Percentiles rank a stretch among this genome's conserved stretches.
Conservation (phyloP, 2,113 vertebrate species). For the Melanotaenia duboulayi region DNA sequence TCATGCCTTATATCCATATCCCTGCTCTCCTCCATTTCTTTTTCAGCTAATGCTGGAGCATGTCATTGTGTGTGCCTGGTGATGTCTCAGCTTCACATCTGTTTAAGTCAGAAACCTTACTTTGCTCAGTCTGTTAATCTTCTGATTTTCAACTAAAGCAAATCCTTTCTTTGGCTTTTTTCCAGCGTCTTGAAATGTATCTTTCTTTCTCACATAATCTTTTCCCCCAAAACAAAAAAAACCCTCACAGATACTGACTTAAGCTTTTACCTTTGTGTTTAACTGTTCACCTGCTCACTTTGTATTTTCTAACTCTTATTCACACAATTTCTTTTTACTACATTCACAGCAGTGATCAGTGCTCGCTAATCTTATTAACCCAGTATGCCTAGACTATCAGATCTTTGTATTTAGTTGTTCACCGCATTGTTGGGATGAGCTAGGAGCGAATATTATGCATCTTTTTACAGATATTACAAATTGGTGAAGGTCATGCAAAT, state of each 20-base stretch:
- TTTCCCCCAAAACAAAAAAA: slow-evolving; percentile 32
- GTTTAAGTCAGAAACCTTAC: slow-evolving; percentile 53
- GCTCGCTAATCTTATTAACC: slow-evolving; percentile 40
- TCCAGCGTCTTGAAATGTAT: slow-evolving; percentile 45
- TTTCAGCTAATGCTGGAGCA: slow-evolving; percentile 34
- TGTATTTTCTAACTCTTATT: not conserved
- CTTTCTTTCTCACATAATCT: slow-evolving; percentile 34
- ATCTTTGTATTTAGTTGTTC: slow-evolving; percentile 20
- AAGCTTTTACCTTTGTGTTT: slow-evolving; percentile 61
- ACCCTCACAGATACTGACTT: slow-evolving; percentile 47
- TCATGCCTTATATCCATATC: slow-evolving; percentile 42
- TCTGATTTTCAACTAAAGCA: slow-evolving; percentile 63
- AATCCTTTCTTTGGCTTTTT: slow-evolving; percentile 53
- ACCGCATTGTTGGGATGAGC: slow-evolving; percentile 16
- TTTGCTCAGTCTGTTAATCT: slow-evolving; percentile 62
- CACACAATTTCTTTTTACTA: not conserved
- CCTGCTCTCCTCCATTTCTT: slow-evolving; percentile 14
- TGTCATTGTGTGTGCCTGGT: slow-evolving; percentile 27
- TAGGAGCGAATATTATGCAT: not conserved
- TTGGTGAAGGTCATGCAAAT: not conserved
- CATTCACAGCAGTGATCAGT: slow-evolving; percentile 27
- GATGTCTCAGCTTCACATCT: slow-evolving; percentile 48
- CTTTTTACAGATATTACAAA: slow-evolving; percentile 1
- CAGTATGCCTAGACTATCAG: slow-evolving; percentile 18
- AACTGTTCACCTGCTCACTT: slow-evolving; percentile 38